Conservation (phyloP, 2,113 vertebrate genomes). For the Uria aalge region DNA sequence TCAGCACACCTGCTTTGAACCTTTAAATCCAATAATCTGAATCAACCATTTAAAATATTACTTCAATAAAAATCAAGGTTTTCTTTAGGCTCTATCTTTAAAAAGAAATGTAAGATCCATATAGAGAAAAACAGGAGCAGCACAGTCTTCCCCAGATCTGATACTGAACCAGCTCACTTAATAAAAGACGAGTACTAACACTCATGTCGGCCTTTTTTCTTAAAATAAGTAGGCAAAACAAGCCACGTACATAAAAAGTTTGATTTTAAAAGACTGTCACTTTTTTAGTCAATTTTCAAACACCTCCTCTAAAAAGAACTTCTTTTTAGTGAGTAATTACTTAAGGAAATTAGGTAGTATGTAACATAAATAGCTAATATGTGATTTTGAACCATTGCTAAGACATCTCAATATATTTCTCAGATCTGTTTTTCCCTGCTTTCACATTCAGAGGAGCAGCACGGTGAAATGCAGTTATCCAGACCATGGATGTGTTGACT, state of each 20-base stretch:
- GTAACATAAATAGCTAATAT: neutral
- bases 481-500: neutral
- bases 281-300: neutral
- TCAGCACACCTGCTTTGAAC: accelerated
- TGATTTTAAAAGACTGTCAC: neutral
- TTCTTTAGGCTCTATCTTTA: neutral
- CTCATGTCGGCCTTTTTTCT: neutral
- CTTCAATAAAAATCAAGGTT: neutral
- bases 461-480: neutral
- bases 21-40: neutral
- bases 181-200: neutral
- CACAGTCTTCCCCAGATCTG: neutral
- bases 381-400: neutral
- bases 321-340: neutral
- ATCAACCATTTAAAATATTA: neutral
- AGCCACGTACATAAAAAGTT: neutral
- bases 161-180: neutral
- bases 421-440: neutral
- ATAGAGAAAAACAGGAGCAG: neutral
- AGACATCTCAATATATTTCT: neutral
- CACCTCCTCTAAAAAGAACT: neutral
- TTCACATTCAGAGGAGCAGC: neutral
- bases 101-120: neutral
- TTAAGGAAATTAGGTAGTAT: neutral
- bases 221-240: neutral